Evolutionary conservation across 37 sponge, comb jelly and placozoan species (phyloP), one percentile per base, ranked within the genome.

Genomic region (Agelas oroides): DNA sequence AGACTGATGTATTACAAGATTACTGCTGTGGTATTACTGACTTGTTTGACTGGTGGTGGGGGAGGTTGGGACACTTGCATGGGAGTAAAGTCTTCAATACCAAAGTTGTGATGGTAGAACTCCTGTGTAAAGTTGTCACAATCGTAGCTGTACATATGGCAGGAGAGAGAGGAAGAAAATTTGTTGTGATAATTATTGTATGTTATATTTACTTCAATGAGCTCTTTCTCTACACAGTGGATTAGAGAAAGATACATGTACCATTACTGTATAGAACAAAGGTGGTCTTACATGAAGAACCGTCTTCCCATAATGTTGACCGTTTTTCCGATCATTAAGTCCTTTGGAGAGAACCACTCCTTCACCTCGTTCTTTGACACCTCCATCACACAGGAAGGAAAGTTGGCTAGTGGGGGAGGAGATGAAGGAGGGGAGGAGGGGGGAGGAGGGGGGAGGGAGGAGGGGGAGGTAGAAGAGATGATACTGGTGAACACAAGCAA

Each of bases 51-150:
- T 25, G 89, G 79, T 71, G 37, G 54, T 21, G 78, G 77, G 24
- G 67, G 70, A 0, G 78, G 79, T 32, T 81, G 71, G 16, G 52
- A 18, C 1, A 89, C 67, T 25, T 75, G 52, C 0, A 98, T 65
- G 14, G 93, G 88, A 13, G 63, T 46, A 55, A 96, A 90, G 64
- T 97, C 82, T 35, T 69, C 64, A 23, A 96, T 59, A 11, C 86
- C 83, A 84, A 89, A 96, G 24, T 86, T 83, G 31, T 40, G 24
- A 21, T 59, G 57, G 76, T 96, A 98, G 73, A 85, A 98, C 28
- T 91, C 37, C 80, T 84, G 86, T 17, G 99, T 98, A 75, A 94
- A 96, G 39, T 94, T 80, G 77, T 98, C 99, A 85, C 96, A 96
- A 80, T 94, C 97, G 79, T 92, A 94, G 21, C 95, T 95, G 38